Base-by-base conservation (phyloP, 2,888 invertebrate genomes). In the Tridacna gigas region DNA sequence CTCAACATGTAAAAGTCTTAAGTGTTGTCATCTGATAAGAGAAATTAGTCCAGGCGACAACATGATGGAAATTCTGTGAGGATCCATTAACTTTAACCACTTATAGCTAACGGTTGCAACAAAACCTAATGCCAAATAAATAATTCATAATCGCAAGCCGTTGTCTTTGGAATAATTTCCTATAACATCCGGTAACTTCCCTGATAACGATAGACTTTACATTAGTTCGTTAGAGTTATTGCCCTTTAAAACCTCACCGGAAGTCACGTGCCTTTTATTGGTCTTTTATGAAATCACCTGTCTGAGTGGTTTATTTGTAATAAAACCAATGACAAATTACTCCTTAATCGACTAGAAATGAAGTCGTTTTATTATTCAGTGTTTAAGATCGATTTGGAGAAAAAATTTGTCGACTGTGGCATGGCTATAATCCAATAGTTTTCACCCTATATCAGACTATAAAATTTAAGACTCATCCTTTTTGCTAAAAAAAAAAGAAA, bases 121-220 rank as follows among this genome's bases (percentile, higher is more conserved):
- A 60, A 61, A n/a, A 80, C 80, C 73, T 48, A 76, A 77, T 81
- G 73, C 60, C 76, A 48, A 26, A 80, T 82, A 66, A 79, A 85
- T 82, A 80, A 85, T 85, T 85, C 25, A 85, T 80, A 51, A 47
- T 45, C 71, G 47, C 25, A 67, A 66, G 63, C 74, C 77, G 61
- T 74, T 74, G 65, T 66, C 73, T 45, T 65, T 37, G 48, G 60
- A 75, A 56, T 80, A 63, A 65, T 79, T 80, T 86, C 79, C 82
- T 60, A 83, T 78, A 83, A 86, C 80, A 83, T 86, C 86, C 86
- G 80, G 61, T 83, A 83, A 83, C 86, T 83, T 78, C 74, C 74
- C 28, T 77, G 86, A 86, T 86, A 86, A 86, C 69, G 79, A 86
- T 76, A 80, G 83, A 86, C 83, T 86, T 86, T 83, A 66, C 80